These are phyloP conservation scores for Agapetus fuscipes DNA, from an alignment of 2,888 invertebrate genomes.

Conservation along the genomic window DNA sequence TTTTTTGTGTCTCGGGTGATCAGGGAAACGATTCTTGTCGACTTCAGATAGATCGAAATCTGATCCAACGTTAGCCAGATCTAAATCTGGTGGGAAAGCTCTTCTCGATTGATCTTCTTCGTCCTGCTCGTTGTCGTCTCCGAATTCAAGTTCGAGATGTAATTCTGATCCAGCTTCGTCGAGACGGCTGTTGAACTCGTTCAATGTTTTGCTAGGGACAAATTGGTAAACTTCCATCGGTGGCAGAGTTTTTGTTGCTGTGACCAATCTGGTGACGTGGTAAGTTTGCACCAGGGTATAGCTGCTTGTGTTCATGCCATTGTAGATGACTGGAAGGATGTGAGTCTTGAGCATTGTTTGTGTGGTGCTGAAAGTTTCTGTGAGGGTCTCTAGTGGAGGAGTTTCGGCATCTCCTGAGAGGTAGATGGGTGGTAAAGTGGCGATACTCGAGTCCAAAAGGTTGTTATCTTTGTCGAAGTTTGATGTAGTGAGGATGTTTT, in stretches of 20 bases:
- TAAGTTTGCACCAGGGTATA: constrained; percentile 85
- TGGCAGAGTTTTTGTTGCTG: constrained; percentile 82
- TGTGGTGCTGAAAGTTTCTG: constrained; percentile 86
- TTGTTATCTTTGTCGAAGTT: constrained; percentile 62
- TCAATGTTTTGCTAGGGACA: constrained; percentile 74
- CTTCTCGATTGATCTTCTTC: constrained; percentile 40
- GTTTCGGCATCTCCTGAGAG: constrained; percentile 70
- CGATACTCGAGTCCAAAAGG: constrained; percentile 66
- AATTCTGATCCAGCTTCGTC: constrained; percentile 85
- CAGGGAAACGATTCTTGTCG: constrained; percentile 51
- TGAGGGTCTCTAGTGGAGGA: constrained; percentile 77
- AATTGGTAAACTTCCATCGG: constrained; percentile 82
- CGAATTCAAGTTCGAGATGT: constrained; percentile 77
- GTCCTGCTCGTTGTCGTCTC: constrained; percentile 64
- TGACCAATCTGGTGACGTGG: constrained; percentile 75
- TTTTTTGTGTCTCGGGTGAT: constrained; percentile 43
- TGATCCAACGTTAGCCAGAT: constrained; percentile 62
- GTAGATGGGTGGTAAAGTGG: constrained; percentile 72
- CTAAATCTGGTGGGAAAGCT: constrained; percentile 55
- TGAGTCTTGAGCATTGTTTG: constrained; percentile 84
- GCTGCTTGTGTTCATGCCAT: constrained; percentile 62
- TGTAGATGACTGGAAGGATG: constrained; percentile 71
- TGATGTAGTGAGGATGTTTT: constrained; percentile 74
- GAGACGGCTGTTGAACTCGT: constrained; percentile 79
- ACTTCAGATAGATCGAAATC: constrained; percentile 62